Evolutionary conservation across 2,113 vertebrate species (phyloP), one percentile per base, ranked within the genome.

Genomic region (Trachemys scripta): DNA sequence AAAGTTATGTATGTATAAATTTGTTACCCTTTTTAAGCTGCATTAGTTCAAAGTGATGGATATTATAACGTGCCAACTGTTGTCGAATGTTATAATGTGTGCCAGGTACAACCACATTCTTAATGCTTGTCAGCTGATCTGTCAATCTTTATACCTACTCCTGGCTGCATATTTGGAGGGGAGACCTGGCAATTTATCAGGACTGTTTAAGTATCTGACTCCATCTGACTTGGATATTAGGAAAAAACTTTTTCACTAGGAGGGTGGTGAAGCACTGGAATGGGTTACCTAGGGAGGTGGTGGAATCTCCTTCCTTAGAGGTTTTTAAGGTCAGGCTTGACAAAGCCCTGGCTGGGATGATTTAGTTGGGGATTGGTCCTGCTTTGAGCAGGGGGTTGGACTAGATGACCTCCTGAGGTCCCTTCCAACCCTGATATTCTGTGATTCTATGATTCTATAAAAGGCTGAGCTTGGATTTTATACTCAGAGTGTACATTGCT

Each of bases 1-100:
- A 95, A 84, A 45, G 42, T 6, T 35, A 96, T 54, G 56, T 59
- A 80, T 91, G 81, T 80, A 94, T 93, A 95, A 90, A 92, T 96
- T 92, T 94, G 51, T 94, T 95, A 94, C 93, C 90, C 87, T 95
- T 94, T 65, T 96, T 87, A 92, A 94, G 83, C 91, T 95, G 88
- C 42, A 56, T 93, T 50, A 79, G 1, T 0, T 93, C 62, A 84
- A 65, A 84, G 90, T 51, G 92, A 78, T 56, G 50, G 80, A 50
- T 96, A 94, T 92, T 84, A 10, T 65, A 94, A 89, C 7, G 27
- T 94, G 81, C 88, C 91, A 96, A 95, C 51, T 87, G 54, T 83
- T 97, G 85, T 45, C 80, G 50, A 97, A 86, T 75, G 65, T 95
- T 92, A 65, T 79, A 93, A 24, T 95, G 82, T 54, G 83, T 94